Conservation (phyloP, 2,888 invertebrate species). For the Agonopterix alstromeriana region DNA sequence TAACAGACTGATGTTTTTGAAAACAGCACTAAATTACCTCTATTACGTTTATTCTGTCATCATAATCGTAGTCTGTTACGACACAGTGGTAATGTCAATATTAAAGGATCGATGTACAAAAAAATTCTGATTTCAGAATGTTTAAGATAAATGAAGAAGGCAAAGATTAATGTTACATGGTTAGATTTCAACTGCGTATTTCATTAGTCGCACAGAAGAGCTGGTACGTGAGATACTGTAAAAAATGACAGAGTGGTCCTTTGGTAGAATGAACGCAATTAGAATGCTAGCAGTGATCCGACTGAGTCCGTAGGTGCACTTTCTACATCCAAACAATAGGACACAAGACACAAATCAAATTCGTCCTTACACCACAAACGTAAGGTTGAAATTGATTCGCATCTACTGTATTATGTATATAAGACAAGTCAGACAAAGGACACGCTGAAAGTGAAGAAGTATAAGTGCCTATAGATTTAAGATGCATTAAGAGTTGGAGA, state of each 20-base stretch:
- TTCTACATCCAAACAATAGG: conserved; percentile 47
- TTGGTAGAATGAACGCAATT: conserved; percentile 36
- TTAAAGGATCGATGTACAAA: too few relatives aligned
- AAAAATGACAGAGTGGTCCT: conserved; percentile 18
- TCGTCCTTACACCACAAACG: conserved; percentile 17
- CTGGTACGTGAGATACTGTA: conserved; percentile 3
- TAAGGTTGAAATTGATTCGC: conserved; percentile 15
- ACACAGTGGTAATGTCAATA: too few relatives aligned
- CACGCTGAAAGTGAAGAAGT: conserved; percentile 9
- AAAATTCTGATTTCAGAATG: too few relatives aligned
- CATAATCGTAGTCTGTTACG: too few relatives aligned
- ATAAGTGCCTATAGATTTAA: not conserved
- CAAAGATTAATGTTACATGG: too few relatives aligned
- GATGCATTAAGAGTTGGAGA: too few relatives aligned
- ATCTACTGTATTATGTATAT: not conserved
- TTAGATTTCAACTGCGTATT: too few relatives aligned
- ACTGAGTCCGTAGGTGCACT: conserved; percentile 38
- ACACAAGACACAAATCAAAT: conserved; percentile 17
- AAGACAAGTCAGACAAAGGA: conserved; percentile 11
- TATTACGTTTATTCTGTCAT: too few relatives aligned
- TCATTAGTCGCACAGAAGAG: too few relatives aligned
- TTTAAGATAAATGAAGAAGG: too few relatives aligned
- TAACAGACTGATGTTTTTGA: too few relatives aligned
- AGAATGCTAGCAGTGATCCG: conserved; percentile 47
- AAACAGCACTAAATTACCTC: too few relatives aligned